phyloP scores from a whole-genome alignment of 2,113 vertebrate species.

The Macaca mulatta region DNA sequence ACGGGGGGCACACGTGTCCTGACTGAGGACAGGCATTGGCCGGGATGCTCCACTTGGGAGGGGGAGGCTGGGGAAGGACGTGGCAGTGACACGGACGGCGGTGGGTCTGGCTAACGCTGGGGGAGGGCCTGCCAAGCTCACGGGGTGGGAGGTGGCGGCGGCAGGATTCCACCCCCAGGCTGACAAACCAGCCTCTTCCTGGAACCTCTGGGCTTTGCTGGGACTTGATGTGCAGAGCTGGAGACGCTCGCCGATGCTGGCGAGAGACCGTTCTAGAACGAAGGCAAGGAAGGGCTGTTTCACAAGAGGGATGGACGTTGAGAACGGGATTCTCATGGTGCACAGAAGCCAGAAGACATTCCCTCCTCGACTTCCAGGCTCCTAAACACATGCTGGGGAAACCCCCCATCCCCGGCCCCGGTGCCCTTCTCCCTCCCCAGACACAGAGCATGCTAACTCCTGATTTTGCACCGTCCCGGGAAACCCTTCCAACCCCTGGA shows the following conservation, averaged over 20 bases:
- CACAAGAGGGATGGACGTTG: background rate
- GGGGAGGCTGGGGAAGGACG: no score
- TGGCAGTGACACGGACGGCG: background rate
- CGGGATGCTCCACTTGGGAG: background rate
- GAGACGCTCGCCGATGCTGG: background rate
- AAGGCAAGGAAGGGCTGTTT: background rate
- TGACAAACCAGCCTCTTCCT: background rate
- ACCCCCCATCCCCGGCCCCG: background rate
- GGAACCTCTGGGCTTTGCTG: background rate
- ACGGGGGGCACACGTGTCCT: background rate
- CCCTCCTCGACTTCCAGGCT: background rate
- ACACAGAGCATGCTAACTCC: background rate
- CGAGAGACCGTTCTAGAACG: background rate
- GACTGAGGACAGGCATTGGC: background rate
- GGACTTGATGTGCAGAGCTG: background rate
- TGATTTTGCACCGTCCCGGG: background rate
- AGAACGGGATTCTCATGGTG: background rate
- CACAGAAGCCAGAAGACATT: background rate
- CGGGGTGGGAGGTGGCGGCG: background rate
- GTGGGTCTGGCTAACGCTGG: no score
- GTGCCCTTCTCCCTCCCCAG: no score
- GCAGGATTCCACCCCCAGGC: background rate
- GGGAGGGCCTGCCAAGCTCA: background rate
- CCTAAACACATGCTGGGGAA: background rate
- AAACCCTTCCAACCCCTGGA: background rate